Percentiles rank a stretch among this genome's conserved stretches.
Conservation (phyloP, 2,888 invertebrate species). For the Apoderus coryli region DNA sequence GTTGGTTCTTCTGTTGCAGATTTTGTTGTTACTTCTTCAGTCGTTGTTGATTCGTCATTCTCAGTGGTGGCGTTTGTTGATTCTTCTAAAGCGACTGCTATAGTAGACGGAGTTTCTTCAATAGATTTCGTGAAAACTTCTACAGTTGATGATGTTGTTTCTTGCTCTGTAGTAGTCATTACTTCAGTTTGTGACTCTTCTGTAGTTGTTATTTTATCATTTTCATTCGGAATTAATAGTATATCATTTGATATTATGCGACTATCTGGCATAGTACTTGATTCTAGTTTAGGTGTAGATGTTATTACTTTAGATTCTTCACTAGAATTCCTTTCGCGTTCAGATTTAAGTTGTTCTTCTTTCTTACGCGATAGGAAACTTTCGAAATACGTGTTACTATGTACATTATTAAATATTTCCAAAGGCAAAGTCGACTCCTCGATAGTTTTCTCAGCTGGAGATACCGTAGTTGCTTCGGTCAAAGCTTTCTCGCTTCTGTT, state of each 20-base stretch:
- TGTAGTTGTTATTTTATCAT: neutral
- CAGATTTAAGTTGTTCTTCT: neutral
- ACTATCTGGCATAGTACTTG: neutral
- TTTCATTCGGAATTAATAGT: no score
- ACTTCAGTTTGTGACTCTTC: neutral
- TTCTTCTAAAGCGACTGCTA: neutral
- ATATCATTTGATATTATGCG: no score
- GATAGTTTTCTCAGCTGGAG: neutral
- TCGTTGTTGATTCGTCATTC: constrained; percentile 3
- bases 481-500: constrained; percentile 4
- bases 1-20: constrained; percentile 2
- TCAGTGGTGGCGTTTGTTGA: constrained; percentile 6
- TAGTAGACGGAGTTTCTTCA: neutral
- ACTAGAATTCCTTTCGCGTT: constrained; percentile 5
- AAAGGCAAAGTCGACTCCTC: constrained; percentile 19
- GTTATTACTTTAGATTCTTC: constrained; percentile 5
- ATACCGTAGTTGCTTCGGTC: neutral
- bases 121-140: neutral
- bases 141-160: no score
- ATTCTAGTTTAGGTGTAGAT: no score
- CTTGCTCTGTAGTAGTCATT: neutral
- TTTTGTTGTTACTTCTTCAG: constrained; percentile 1
- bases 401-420: constrained; percentile 27
- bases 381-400: constrained; percentile 26
- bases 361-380: constrained; percentile 5